These are phyloP conservation scores for Rhadina sibilatrix DNA, from an alignment of 2,113 vertebrate species.

Conservation along the genomic window DNA sequence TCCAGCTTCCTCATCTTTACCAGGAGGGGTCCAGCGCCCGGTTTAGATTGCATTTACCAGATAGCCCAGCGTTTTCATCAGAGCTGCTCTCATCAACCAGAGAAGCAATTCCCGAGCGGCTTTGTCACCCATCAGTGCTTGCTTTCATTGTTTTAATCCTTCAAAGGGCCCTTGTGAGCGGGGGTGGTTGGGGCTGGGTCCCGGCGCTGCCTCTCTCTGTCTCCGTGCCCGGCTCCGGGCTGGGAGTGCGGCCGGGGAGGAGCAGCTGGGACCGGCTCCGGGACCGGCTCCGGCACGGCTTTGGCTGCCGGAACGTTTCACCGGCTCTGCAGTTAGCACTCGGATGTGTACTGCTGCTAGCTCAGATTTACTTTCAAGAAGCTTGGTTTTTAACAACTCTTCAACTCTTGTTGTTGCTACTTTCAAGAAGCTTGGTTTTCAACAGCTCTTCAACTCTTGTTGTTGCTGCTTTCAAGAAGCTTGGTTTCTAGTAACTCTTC, in stretches of 20 bases:
- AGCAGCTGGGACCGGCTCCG: fast-evolving
- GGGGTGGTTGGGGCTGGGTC: background rate
- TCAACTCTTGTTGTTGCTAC: background rate
- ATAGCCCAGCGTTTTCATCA: background rate
- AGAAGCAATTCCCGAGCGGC: background rate
- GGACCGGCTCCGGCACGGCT: background rate
- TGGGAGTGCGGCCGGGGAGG: fast-evolving
- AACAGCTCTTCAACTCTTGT: too few species aligned
- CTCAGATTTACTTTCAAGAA: background rate
- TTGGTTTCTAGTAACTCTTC: background rate
- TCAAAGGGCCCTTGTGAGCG: background rate
- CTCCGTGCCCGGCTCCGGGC: background rate
- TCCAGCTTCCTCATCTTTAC: background rate
- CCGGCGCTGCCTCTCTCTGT: background rate
- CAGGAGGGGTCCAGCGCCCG: fast-evolving
- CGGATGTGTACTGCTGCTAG: background rate
- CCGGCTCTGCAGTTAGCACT: background rate
- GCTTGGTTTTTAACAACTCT: background rate
- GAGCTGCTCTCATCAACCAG: background rate
- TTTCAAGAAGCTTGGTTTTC: too few species aligned
- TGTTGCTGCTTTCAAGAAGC: background rate
- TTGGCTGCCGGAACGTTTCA: background rate
- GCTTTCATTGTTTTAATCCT: background rate
- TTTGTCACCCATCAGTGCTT: background rate
- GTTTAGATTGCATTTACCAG: background rate